Evolutionary conservation across 1,140 invertebrate species (phyloP), one percentile per base, ranked within the genome.

Genomic region (Whitmania pigra): DNA sequence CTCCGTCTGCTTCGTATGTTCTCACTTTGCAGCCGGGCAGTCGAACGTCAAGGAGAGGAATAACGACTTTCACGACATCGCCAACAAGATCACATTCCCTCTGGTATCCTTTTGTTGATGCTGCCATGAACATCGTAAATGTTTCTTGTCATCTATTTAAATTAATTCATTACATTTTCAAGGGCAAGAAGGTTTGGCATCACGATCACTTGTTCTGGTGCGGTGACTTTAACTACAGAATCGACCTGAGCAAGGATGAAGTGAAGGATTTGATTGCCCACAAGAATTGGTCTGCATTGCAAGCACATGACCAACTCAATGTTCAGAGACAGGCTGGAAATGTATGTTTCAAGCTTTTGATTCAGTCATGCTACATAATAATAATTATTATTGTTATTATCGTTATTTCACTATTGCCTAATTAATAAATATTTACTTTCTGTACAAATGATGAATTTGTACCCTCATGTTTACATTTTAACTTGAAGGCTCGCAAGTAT

Each of bases 151-250:
- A 17, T 49, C 13, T 4, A 49, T 49, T 11, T 7, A 15, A 0
- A 49, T 15, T 15, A 49, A 49, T 49, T 15, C 5, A 49, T 7
- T 49, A 49, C 43, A 17, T 15, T 49, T 25, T 81, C n/a, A 77
- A 87, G 85, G 87, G 91, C 31, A 85, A 92, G 73, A 91, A 89
- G 0, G 82, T 99, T 0, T 90, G 92, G 81, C 90, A 91, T 18
- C 96, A 99, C 80, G 96, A 99, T 84, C 97, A 95, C 82, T 88
- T 99, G 0, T 98, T 99, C 82, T 99, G 96, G 95, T 95, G 94
- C 82, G 97, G 97, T 0, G 97, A 99, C 85, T 99, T 99, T 82
- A 99, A 99, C 82, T 99, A 99, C 80, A 86, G 97, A 72, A 89
- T 99, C 73, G 94, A 97, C 80, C 88, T 98, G 86, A 88, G 91